phyloP scores from a whole-genome alignment of 2,797 vertebrate genomes.

The Capromys pilorides region DNA sequence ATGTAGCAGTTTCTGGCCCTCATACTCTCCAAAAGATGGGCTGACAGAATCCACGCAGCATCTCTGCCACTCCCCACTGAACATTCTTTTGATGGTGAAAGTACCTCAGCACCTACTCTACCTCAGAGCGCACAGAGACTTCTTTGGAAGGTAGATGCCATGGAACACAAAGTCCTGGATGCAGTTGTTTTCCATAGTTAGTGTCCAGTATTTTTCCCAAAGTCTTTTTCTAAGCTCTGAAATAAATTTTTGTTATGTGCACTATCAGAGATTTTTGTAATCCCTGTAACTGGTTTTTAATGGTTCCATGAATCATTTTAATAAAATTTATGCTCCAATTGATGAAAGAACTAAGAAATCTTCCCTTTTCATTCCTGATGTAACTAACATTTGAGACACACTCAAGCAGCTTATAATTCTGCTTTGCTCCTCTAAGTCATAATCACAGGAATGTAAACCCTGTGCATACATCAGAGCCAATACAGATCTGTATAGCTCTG shows the following conservation, averaged over 20 bases:
- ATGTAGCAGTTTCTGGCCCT: slow-evolving; percentile 92
- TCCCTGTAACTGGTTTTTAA: slow-evolving; percentile 95
- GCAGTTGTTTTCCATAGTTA: slow-evolving; percentile 90
- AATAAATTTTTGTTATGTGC: slow-evolving; percentile 93
- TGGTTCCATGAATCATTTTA: slow-evolving; percentile 92
- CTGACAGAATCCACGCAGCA: slow-evolving; percentile 93
- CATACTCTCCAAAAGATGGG: slow-evolving; percentile 95
- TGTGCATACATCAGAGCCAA: slow-evolving; percentile 91
- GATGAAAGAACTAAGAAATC: slow-evolving; percentile 95
- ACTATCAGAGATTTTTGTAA: slow-evolving; percentile 87
- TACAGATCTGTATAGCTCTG: slow-evolving; percentile 88
- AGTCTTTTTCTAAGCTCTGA: slow-evolving; percentile 96
- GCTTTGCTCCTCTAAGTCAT: slow-evolving; percentile 89
- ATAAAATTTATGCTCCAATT: slow-evolving; percentile 93
- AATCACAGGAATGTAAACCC: slow-evolving; percentile 90
- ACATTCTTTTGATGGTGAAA: slow-evolving; percentile 94
- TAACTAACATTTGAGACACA: slow-evolving; percentile 89
- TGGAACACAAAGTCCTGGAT: slow-evolving; percentile 96
- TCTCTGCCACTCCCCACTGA: slow-evolving; percentile 91
- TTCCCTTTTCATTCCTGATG: slow-evolving; percentile 94
- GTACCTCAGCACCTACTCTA: slow-evolving; percentile 93
- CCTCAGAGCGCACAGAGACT: slow-evolving; percentile 91
- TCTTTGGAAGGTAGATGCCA: slow-evolving; percentile 89
- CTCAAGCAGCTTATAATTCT: slow-evolving; percentile 91
- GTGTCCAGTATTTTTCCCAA: slow-evolving; percentile 87